Base-by-base conservation (phyloP, 2,113 vertebrate species). In the Leptobrachium ailaonicum region DNA sequence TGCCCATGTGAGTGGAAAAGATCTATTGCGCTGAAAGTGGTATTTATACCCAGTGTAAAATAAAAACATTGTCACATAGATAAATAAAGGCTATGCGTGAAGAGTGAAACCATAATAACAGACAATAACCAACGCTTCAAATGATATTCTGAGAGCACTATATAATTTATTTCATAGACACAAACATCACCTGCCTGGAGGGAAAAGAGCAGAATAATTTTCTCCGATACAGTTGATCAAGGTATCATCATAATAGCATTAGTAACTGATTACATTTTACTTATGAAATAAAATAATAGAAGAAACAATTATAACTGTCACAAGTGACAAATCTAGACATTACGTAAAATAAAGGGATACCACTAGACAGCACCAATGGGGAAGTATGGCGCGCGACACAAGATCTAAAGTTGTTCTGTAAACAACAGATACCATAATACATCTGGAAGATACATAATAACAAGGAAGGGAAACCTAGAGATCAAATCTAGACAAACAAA, bases 31-130 rank as follows among this genome's bases (percentile, higher is more conserved):
- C 71, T 88, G 85, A 87, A 90, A 87, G 86, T 89, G 86, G 87
- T 89, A 88, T 89, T 90, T 91, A 89, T 87, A 88, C 88, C 87
- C 85, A 88, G 84, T 87, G 85, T 85, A 89, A 88, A 91, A 89
- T 86, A 88, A 86, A 87, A 85, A 85, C 84, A 84, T 83, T 84
- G 73, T 68, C 62, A 44, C 67, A 60, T 73, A 69, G 32, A 72
- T 82, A 85, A 85, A 88, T 87, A 87, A 88, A 84, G 81, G 82
- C 86, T 87, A 9, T 45, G 86, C 88, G 82, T 83, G 83, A 87
- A 82, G 84, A 86, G 82, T 84, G 87, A 88, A 88, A 87, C 87
- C 89, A 89, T 91, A 90, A 90, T 89, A 88, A 90, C 87, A 90
- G 88, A 89, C 86, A 87, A 83, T 86, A 90, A 86, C 87, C 83